phyloP scores from a whole-genome alignment of 2,797 vertebrate genomes.

The Pterois miles region DNA sequence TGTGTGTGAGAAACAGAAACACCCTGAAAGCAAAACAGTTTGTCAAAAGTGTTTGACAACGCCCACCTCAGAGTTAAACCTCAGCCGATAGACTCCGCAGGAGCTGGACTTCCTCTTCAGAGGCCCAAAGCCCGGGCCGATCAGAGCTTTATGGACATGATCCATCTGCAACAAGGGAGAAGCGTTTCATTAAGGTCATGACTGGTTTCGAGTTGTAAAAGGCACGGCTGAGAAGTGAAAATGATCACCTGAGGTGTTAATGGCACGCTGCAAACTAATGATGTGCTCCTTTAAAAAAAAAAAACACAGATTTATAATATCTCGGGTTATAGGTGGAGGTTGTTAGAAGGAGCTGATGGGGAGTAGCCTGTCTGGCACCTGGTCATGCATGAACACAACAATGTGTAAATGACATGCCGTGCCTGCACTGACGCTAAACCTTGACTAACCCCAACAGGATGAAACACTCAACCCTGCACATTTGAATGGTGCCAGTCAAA shows the following conservation, averaged over 20 bases:
- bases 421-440: not conserved
- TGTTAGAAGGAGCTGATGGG: not conserved
- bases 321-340: constrained; percentile 18
- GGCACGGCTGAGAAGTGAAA: constrained; percentile 14
- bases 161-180: constrained; percentile 86
- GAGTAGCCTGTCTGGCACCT: not conserved
- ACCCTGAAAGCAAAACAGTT: constrained; percentile 25
- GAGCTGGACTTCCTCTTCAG: constrained; percentile 91
- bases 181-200: not conserved
- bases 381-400: constrained; percentile 10
- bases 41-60: constrained; percentile 21
- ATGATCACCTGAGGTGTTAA: constrained; percentile 7
- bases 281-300: not conserved
- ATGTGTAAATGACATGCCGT: not conserved
- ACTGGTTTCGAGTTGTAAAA: constrained; percentile 1
- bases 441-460: not conserved
- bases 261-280: not conserved
- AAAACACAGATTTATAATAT: constrained; percentile 4
- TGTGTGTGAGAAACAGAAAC: constrained; percentile 49
- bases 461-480: not conserved
- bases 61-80: constrained; percentile 93
- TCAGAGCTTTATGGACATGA: constrained; percentile 91
- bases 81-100: constrained; percentile 90
- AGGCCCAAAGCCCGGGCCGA: constrained; percentile 88
- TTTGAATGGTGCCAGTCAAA: not conserved